A percentile compares a stretch with the other conserved stretches of the same genome.
Conservation (phyloP, 2,888 invertebrate species). For the Rotaria magnacalcarata region DNA sequence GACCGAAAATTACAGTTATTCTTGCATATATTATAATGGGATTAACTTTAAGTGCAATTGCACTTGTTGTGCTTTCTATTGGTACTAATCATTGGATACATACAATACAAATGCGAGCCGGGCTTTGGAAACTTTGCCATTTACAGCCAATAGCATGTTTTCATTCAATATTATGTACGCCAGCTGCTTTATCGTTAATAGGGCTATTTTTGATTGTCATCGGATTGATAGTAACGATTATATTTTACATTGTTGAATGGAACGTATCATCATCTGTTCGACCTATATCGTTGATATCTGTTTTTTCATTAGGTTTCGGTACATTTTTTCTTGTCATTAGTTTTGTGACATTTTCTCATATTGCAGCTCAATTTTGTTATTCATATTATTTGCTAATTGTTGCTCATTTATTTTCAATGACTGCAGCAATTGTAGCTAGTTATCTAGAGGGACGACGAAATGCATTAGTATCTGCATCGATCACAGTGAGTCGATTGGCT, state of each 20-base stretch:
- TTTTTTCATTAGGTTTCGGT: not conserved
- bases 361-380: not conserved
- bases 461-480: not conserved
- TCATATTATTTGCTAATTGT: slow-evolving; percentile 14
- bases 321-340: not conserved
- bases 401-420: not conserved
- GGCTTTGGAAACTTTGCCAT: not conserved
- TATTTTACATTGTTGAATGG: not conserved
- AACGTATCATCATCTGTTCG: not conserved
- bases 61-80: not conserved
- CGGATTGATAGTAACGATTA: not conserved
- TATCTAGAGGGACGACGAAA: not conserved
- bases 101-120: not conserved
- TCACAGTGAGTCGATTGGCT: not conserved
- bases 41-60: not conserved
- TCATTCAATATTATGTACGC: not conserved
- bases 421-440: not conserved
- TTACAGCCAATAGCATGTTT: not conserved
- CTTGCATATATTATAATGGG: not conserved
- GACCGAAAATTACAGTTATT: not conserved
- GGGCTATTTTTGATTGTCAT: not conserved
- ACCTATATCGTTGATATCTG: not conserved
- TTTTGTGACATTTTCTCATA: not conserved
- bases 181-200: not conserved
- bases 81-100: not conserved